phyloP scores from a whole-genome alignment of 2,888 invertebrate species.

The Cabera pusaria region DNA sequence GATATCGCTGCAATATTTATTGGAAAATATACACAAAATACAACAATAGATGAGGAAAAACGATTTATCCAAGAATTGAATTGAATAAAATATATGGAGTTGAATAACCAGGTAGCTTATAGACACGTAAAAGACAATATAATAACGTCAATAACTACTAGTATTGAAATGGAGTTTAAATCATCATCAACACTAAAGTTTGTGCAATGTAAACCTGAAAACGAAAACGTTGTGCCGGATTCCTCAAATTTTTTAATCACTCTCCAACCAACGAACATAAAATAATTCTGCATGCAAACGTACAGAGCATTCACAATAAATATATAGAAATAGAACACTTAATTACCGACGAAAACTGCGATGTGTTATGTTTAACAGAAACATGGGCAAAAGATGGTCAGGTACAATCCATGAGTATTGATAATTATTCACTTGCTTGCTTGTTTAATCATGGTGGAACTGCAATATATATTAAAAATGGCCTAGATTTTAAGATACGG shows the following conservation, averaged over 20 bases:
- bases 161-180: too few species aligned
- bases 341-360: background rate
- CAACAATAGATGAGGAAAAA: too few species aligned
- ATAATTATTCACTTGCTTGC: conserved; percentile 1
- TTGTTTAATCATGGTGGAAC: conserved; percentile 3
- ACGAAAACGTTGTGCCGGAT: too few species aligned
- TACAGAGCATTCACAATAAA: conserved; percentile 4
- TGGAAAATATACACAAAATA: background rate
- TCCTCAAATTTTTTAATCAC: too few species aligned
- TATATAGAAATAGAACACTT: conserved; percentile 1
- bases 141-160: too few species aligned
- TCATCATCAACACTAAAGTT: too few species aligned
- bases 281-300: conserved; percentile 1
- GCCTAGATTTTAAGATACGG: background rate
- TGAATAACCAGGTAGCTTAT: background rate
- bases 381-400: conserved; percentile 5
- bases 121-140: too few species aligned
- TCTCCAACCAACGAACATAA: background rate
- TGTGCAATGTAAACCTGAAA: too few species aligned
- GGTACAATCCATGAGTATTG: background rate
- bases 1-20: background rate
- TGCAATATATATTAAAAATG: conserved; percentile 2
- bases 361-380: conserved; percentile 1
- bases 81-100: too few species aligned
- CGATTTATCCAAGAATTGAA: too few species aligned